phyloP scores from a whole-genome alignment of 2,797 vertebrate genomes.

The Toxotes lorentzi region DNA sequence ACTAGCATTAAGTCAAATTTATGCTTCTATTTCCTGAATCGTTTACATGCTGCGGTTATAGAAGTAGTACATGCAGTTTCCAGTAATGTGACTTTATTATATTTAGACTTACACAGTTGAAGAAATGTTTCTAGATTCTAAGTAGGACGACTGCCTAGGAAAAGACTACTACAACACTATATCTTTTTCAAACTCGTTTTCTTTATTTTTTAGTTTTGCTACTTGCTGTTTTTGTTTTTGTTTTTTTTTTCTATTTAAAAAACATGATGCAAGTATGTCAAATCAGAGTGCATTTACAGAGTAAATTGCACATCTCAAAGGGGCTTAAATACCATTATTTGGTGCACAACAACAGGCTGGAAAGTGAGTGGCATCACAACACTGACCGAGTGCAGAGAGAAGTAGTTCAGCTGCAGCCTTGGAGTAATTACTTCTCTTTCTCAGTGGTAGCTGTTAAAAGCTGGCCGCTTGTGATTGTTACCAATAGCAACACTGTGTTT shows the following conservation, averaged over 20 bases:
- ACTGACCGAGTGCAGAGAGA: conserved; percentile 8
- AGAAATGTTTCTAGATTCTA: not conserved
- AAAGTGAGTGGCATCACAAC: conserved; percentile 21
- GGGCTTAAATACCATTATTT: not conserved
- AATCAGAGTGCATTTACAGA: not conserved
- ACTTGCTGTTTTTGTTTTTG: not conserved
- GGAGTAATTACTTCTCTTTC: conserved; percentile 40
- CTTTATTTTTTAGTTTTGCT: not conserved
- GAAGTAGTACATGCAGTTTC: not conserved
- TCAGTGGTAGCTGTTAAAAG: not conserved
- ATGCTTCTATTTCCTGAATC: conserved; percentile 28
- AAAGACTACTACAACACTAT: conserved; percentile 11
- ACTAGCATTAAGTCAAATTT: conserved; percentile 19
- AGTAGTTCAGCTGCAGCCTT: conserved; percentile 20
- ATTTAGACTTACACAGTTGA: not conserved
- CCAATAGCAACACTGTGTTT: conserved; percentile 32
- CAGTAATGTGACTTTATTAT: not conserved
- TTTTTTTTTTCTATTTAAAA: not conserved
- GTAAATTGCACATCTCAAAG: not conserved
- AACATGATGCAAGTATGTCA: conserved; percentile 16
- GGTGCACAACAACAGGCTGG: not conserved
- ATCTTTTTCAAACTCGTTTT: not conserved
- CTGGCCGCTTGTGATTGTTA: conserved; percentile 28
- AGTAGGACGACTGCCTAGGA: conserved; percentile 3
- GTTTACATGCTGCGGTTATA: conserved; percentile 31